Conservation (phyloP, 2,113 vertebrate species). For the Corythaeola cristata region DNA sequence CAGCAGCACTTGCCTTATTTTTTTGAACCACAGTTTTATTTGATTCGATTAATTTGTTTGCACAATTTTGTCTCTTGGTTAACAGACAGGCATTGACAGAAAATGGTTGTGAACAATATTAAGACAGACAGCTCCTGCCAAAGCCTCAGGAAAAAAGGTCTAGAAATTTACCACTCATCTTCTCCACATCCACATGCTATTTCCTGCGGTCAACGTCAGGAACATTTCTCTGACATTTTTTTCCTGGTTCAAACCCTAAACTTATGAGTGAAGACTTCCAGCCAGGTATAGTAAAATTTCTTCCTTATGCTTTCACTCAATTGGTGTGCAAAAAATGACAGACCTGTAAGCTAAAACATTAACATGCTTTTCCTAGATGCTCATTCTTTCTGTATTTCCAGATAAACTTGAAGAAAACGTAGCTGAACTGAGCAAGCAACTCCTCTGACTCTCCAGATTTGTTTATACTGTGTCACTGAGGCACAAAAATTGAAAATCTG, state of each 20-base stretch:
- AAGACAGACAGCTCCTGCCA: background rate
- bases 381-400: background rate
- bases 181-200: background rate
- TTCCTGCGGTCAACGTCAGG: background rate
- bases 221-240: background rate
- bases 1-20: background rate
- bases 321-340: background rate
- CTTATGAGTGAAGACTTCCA: background rate
- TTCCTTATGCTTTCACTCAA: background rate
- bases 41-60: background rate
- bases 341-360: background rate
- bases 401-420: background rate
- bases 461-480: background rate
- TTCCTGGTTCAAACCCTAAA: background rate
- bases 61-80: background rate
- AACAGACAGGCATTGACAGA: background rate
- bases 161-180: background rate
- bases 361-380: background rate
- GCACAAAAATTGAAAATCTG: background rate
- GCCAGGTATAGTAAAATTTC: background rate
- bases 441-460: background rate
- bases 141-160: background rate
- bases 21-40: background rate
- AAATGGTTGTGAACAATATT: background rate
- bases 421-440: background rate